A percentile compares a stretch with the other conserved stretches of the same genome.
Conservation (phyloP, 2,888 invertebrate genomes). For the Rhaphigaster nebulosa region DNA sequence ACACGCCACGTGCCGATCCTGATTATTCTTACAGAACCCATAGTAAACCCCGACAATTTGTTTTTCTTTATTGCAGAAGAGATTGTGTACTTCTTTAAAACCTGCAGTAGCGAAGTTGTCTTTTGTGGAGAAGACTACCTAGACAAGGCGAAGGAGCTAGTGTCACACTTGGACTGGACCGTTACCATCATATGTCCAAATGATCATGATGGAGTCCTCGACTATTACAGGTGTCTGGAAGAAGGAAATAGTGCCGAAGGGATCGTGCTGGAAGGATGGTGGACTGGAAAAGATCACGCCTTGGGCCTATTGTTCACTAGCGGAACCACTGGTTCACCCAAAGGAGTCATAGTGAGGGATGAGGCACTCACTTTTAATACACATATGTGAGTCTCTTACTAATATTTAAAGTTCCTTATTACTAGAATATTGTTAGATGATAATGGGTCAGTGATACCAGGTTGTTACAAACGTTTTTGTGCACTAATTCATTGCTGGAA, state of each 20-base stretch:
- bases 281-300: constrained; percentile 7
- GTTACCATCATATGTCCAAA: constrained; percentile 26
- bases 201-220: not conserved
- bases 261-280: not conserved
- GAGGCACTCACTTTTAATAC: not conserved
- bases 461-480: too few species aligned
- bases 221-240: not conserved
- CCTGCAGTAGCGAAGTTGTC: not conserved
- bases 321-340: constrained; percentile 58
- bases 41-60: too few species aligned
- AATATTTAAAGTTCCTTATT: too few species aligned
- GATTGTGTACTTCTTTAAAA: not conserved
- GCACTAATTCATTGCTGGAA: too few species aligned
- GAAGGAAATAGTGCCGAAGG: not conserved
- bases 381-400: constrained; percentile 11
- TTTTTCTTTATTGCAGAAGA: not conserved
- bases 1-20: too few species aligned
- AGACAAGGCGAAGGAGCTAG: not conserved
- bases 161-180: not conserved
- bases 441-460: too few species aligned
- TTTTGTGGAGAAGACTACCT: constrained; percentile 22
- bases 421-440: too few species aligned
- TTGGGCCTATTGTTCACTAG: constrained; percentile 55
- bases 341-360: constrained; percentile 51
- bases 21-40: too few species aligned